Evolutionary conservation across 1,140 invertebrate species (phyloP), one percentile per base, ranked within the genome.

Genomic region (Lucilia sericata): DNA sequence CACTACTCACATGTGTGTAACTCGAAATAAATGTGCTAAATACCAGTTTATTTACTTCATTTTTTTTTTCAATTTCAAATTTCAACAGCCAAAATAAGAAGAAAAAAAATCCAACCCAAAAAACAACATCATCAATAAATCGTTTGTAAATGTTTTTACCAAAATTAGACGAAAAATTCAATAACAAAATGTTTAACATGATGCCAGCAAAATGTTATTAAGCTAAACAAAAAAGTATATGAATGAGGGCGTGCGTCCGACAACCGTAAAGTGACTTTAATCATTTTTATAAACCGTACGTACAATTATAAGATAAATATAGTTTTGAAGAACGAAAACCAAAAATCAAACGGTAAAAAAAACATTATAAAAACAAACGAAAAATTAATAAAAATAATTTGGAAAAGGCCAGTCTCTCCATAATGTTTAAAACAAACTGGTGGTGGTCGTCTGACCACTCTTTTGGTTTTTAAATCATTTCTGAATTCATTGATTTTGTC

Each of bases 371-470:
- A 76, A 30, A 21, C n/a, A 25, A 34, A 21, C 7, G 2, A 76
- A 25, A 34, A 34, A 21, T 34, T 30, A 21, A 5, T 30, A 25
- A 1, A 34, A 30, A n/a, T n/a, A n/a, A n/a, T n/a, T 30, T 30
- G 25, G 3, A 42, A 42, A 13, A 42, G 14, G 74, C 42, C 80
- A 30, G 36, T 47, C 2, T 4, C n/a, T 36, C 25, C 74, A 78
- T n/a, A 17, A 80, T 80, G 76, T 49, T 21, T 49, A 80, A 70
- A 21, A 3, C 42, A 49, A 80, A 21, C 34, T 47, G 76, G 82
- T 82, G 76, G 42, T 83, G 82, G 82, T 83, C 82, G 65, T 82
- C 82, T 17, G 82, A 82, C 74, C 82, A 83, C 60, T 75, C 75
- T 25, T 74, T 70, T 36, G 21, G n/a, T n/a, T n/a, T n/a, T 75